Evolutionary conservation across 2,888 invertebrate species (phyloP).

Genomic region (Caenorhabditis uteleia): DNA sequence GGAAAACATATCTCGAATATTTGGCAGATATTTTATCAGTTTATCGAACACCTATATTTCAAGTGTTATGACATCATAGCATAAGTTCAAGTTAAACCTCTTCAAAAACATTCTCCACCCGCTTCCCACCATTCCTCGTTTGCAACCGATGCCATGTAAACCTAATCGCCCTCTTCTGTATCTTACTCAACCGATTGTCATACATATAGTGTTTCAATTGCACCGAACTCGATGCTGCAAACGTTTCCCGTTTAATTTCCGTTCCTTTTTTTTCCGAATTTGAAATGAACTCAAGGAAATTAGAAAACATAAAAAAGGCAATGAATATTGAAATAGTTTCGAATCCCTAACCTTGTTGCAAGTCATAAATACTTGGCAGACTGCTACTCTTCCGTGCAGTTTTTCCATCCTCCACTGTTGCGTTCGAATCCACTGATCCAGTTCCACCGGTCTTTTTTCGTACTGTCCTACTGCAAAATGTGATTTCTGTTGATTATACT

Average conservation of each 20-base stretch:
- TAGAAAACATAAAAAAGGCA: neutral
- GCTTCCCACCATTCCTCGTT: slow-evolving; percentile 67
- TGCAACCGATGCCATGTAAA: slow-evolving; percentile 69
- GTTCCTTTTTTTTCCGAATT: neutral
- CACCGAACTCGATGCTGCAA: slow-evolving; percentile 24
- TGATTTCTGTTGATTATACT: slow-evolving; percentile 8
- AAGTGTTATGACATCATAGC: neutral
- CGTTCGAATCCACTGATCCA: slow-evolving; percentile 47
- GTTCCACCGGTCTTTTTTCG: slow-evolving; percentile 63
- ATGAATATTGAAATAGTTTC: neutral
- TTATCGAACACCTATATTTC: slow-evolving; percentile 57
- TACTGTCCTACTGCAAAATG: slow-evolving; percentile 54
- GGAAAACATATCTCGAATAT: slow-evolving; percentile 67
- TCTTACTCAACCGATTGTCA: slow-evolving; percentile 63
- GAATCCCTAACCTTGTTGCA: slow-evolving; percentile 34
- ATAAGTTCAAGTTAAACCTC: slow-evolving; percentile 48
- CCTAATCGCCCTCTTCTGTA: slow-evolving; percentile 63
- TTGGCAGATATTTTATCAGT: slow-evolving; percentile 55
- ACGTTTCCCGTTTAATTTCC: too few relatives aligned
- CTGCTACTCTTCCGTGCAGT: slow-evolving; percentile 59
- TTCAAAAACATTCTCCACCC: slow-evolving; percentile 67
- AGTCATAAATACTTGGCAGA: slow-evolving; percentile 66
- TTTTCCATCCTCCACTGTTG: slow-evolving; percentile 31
- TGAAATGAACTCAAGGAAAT: neutral
- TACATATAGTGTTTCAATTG: slow-evolving; percentile 63